Conservation (phyloP, 2,113 vertebrate species). For the Campylomormyrus tamandua region DNA sequence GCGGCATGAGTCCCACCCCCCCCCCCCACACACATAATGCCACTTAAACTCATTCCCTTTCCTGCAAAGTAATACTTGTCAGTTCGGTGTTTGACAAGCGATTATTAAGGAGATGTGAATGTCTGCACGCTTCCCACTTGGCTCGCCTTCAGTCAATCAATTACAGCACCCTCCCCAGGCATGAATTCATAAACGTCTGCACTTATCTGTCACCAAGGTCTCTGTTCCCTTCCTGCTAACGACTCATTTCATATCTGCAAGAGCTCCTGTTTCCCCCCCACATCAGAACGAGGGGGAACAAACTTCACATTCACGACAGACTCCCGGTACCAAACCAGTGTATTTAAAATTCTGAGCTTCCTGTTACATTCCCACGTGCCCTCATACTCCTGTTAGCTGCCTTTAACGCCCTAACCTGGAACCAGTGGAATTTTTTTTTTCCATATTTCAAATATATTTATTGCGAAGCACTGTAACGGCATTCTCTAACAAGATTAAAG, state of each 20-base stretch:
- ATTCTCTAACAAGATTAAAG: neutral
- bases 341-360: no score
- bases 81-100: conserved; percentile 19
- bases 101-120: conserved; percentile 19
- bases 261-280: neutral
- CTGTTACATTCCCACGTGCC: neutral
- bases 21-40: neutral
- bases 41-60: conserved; percentile 15
- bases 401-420: neutral
- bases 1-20: neutral
- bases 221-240: neutral
- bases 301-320: neutral
- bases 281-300: neutral
- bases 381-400: neutral
- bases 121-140: conserved; percentile 9
- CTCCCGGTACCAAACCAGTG: neutral
- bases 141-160: conserved; percentile 10
- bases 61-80: conserved; percentile 26
- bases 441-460: no score
- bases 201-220: conserved; percentile 8
- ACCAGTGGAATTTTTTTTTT: neutral
- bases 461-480: neutral
- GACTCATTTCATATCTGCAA: neutral
- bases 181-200: conserved; percentile 18
- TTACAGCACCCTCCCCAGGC: neutral